phyloP scores from a whole-genome alignment of 2,113 vertebrate species.

The Panurus biarmicus region DNA sequence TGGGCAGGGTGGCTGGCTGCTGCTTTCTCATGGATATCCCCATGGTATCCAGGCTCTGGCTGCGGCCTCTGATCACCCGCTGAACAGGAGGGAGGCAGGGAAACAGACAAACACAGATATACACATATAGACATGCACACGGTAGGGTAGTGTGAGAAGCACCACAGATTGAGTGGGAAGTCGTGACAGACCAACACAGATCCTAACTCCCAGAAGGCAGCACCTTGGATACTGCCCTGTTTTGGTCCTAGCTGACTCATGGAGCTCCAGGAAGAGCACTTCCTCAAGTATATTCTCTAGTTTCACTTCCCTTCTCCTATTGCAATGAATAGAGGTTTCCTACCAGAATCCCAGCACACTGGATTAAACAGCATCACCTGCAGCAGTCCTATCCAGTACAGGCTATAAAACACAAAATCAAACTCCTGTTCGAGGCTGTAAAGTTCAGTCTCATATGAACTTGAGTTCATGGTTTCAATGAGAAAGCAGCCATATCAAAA shows the following conservation, averaged over 20 bases:
- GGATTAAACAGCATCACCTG: not conserved
- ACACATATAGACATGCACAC: constrained; percentile 36
- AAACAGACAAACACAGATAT: constrained; percentile 53
- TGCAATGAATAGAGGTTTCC: not conserved
- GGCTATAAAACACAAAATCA: not conserved
- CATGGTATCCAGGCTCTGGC: constrained; percentile 85
- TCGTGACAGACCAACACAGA: not conserved
- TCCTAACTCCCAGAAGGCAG: not conserved
- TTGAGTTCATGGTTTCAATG: not conserved
- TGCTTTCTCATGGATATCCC: constrained; percentile 69
- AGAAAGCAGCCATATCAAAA: not conserved
- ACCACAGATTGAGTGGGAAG: not conserved
- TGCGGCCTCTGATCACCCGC: constrained; percentile 86
- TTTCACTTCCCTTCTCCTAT: not conserved
- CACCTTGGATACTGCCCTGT: not conserved
- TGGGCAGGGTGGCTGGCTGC: constrained; percentile 43
- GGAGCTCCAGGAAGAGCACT: not conserved
- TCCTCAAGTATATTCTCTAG: not conserved
- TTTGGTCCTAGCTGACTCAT: not conserved
- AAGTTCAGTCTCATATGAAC: not conserved
- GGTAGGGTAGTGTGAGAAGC: not conserved
- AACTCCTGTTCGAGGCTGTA: not conserved
- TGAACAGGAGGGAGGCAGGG: constrained; percentile 61
- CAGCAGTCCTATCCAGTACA: not conserved
- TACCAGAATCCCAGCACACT: not conserved